These are phyloP conservation scores for Lasioglossum marginatum DNA, from an alignment of 2,888 invertebrate genomes.

Conservation along the genomic window DNA sequence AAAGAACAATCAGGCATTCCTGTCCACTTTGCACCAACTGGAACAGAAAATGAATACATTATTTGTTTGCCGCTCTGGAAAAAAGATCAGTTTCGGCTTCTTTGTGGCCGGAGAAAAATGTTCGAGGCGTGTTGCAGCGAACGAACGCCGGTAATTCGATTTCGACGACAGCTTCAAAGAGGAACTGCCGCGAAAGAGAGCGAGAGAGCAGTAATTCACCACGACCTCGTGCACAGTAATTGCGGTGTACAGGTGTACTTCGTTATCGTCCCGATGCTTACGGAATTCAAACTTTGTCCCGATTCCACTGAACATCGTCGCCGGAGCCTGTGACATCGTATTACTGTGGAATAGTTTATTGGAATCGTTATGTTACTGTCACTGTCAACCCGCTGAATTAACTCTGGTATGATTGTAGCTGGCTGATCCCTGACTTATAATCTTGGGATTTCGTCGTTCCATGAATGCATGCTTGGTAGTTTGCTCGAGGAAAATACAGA, in stretches of 20 bases:
- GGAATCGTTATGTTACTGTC: slow-evolving; percentile 14
- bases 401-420: background rate
- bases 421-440: background rate
- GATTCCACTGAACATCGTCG: slow-evolving; percentile 11
- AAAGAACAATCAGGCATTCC: slow-evolving; percentile 24
- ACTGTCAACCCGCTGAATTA: slow-evolving; percentile 15
- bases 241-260: slow-evolving; percentile 41
- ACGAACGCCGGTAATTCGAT: background rate
- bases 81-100: slow-evolving; percentile 3
- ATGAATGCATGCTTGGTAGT: background rate
- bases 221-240: slow-evolving; percentile 42
- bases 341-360: background rate
- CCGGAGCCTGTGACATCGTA: background rate
- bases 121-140: background rate
- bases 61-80: background rate
- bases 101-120: slow-evolving; percentile 12
- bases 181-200: slow-evolving; percentile 3
- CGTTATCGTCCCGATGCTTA: slow-evolving; percentile 25
- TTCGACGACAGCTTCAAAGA: background rate
- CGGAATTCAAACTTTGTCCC: slow-evolving; percentile 41
- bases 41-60: slow-evolving; percentile 11
- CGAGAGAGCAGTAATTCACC: slow-evolving; percentile 33
- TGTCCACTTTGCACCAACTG: background rate
- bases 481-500: background rate
- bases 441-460: background rate